These are phyloP conservation scores for Tribolium freemani DNA, from an alignment of 2,888 invertebrate species.

Conservation along the genomic window DNA sequence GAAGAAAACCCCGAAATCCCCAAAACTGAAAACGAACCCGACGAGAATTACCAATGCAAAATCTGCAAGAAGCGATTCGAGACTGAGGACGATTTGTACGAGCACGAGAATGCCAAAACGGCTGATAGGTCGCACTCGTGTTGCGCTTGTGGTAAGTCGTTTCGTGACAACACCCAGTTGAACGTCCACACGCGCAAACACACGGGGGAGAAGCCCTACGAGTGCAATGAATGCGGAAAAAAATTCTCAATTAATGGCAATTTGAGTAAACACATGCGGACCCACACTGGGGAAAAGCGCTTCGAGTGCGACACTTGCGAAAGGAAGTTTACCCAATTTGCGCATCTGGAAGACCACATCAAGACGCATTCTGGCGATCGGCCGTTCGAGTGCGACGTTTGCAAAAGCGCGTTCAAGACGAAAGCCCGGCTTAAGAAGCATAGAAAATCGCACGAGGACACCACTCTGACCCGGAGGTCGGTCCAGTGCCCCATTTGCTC, in stretches of 20 bases:
- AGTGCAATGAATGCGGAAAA: conserved; percentile 60
- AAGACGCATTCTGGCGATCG: conserved; percentile 63
- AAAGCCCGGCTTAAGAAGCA: conserved; percentile 61
- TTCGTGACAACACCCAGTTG: conserved; percentile 62
- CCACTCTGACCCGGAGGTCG: conserved; percentile 52
- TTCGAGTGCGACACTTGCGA: conserved; percentile 62
- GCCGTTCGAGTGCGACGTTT: conserved; percentile 61
- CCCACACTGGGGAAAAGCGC: conserved; percentile 60
- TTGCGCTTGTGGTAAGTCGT: conserved; percentile 61
- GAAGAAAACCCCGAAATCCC: background rate
- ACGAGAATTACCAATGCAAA: conserved; percentile 50
- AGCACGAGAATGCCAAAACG: conserved; percentile 55
- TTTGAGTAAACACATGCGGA: conserved; percentile 62
- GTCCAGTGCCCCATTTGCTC: conserved; percentile 58
- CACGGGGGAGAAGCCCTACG: conserved; percentile 64
- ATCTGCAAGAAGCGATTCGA: conserved; percentile 57
- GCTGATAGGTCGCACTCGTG: conserved; percentile 54
- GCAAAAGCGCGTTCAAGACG: conserved; percentile 62
- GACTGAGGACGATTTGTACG: conserved; percentile 49
- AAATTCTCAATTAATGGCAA: conserved; percentile 64
- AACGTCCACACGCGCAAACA: conserved; percentile 62
- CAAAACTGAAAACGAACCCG: background rate
- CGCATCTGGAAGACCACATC: conserved; percentile 63
- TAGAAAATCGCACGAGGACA: conserved; percentile 57
- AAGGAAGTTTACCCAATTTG: conserved; percentile 63